Percentiles rank a stretch among this genome's conserved stretches.
Evolutionary conservation across 2,797 vertebrate genomes (phyloP).

Genomic region (Ctenosaura bakeri): DNA sequence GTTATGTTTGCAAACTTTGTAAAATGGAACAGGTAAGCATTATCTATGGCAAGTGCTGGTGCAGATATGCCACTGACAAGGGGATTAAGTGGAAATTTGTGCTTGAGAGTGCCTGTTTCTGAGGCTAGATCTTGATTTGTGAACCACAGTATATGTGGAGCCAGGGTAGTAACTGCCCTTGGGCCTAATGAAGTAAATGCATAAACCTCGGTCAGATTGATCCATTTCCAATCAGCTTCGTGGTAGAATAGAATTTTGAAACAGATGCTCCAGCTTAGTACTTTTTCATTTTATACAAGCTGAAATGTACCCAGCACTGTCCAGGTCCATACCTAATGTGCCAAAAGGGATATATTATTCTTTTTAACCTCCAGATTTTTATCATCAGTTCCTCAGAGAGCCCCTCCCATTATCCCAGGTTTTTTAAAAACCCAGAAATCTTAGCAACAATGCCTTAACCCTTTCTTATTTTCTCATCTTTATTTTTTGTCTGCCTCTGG

Average conservation of each 20-base stretch:
- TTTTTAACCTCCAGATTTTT: no score
- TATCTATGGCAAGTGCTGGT: background rate
- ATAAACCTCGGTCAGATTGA: no score
- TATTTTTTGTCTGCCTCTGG: no score
- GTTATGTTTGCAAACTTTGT: background rate
- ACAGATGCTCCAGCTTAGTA: background rate
- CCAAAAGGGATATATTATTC: no score
- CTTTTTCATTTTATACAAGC: background rate
- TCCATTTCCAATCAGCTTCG: background rate
- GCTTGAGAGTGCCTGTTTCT: background rate
- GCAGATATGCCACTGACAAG: background rate
- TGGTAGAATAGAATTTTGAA: background rate
- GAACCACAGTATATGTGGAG: background rate
- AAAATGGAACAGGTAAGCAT: background rate
- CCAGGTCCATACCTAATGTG: background rate
- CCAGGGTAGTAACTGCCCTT: background rate
- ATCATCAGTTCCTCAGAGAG: no score
- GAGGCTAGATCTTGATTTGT: background rate
- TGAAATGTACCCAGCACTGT: background rate
- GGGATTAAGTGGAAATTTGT: background rate
- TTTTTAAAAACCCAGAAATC: no score
- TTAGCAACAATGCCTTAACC: no score
- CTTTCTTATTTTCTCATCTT: no score
- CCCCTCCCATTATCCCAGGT: no score
- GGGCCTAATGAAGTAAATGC: background rate